Evolutionary conservation across 2,113 vertebrate genomes (phyloP).

Genomic region (Lichenostomus cassidix): DNA sequence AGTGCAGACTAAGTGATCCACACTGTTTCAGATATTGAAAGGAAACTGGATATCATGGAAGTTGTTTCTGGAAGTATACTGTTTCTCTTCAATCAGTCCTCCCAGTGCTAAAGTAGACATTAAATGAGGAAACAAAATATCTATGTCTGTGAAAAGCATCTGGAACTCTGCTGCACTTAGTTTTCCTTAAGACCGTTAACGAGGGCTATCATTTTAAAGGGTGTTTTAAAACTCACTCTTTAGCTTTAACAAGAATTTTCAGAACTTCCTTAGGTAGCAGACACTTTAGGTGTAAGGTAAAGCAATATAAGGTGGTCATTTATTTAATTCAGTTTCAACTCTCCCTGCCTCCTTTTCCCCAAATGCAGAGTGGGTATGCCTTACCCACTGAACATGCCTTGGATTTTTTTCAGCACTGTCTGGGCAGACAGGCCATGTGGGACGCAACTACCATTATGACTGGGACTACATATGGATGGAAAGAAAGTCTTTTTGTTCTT

Average conservation of each 20-base stretch:
- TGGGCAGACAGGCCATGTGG: background rate
- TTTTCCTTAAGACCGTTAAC: background rate
- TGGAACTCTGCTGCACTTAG: background rate
- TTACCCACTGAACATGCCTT: background rate
- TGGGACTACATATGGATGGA: background rate
- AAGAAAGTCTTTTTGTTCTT: background rate
- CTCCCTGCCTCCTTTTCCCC: background rate
- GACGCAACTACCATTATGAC: background rate
- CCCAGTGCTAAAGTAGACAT: background rate
- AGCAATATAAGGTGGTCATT: background rate
- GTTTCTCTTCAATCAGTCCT: constrained; percentile 26
- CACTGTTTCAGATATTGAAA: background rate
- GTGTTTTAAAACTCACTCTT: background rate
- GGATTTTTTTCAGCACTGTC: background rate
- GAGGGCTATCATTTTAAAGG: background rate
- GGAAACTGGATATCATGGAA: constrained; percentile 3
- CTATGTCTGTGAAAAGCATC: background rate
- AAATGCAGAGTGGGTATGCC: background rate
- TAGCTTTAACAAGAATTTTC: background rate
- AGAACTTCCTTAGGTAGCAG: background rate
- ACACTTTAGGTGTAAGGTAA: background rate
- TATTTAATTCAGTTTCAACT: background rate
- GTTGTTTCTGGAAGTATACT: background rate
- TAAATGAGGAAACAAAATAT: constrained; percentile 18
- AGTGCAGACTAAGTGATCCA: background rate